phyloP scores from a whole-genome alignment of 2,797 vertebrate genomes.

The Brachyrhaphis roseni region DNA sequence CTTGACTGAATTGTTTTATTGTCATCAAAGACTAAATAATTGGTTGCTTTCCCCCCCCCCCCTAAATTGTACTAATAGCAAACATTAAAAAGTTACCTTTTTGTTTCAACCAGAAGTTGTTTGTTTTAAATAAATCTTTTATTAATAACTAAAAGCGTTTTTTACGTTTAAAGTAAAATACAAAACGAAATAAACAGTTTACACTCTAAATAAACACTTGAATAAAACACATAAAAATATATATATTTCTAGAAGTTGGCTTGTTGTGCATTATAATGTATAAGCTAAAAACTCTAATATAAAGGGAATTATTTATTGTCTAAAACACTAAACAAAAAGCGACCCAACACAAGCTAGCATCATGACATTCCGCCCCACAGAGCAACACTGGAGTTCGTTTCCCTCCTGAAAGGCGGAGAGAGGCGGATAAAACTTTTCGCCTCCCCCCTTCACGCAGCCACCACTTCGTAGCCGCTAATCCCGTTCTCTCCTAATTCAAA shows the following conservation, averaged over 20 bases:
- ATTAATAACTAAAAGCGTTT: neutral
- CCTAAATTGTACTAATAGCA: neutral
- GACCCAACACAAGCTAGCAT: slow-evolving; percentile 19
- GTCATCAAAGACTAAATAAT: neutral
- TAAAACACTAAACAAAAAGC: slow-evolving; percentile 10
- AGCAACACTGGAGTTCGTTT: slow-evolving; percentile 47
- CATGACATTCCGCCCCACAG: slow-evolving; percentile 41
- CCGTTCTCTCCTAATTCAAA: neutral
- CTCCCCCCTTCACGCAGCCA: slow-evolving; percentile 7
- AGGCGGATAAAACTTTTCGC: slow-evolving; percentile 64
- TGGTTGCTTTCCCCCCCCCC: rapidly evolving
- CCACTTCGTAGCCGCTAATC: slow-evolving; percentile 17
- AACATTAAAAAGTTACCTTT: neutral
- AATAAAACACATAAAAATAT: neutral
- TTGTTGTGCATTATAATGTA: neutral
- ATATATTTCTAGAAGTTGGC: neutral
- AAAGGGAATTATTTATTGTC: neutral
- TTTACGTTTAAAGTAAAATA: neutral
- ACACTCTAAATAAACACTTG: neutral
- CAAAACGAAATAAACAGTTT: neutral
- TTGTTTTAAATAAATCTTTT: neutral
- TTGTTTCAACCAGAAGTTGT: neutral
- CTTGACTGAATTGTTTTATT: neutral
- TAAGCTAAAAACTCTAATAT: neutral
- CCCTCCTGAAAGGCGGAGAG: slow-evolving; percentile 45